phyloP scores from a whole-genome alignment of 2,797 vertebrate species.

The Syndactyla subalaris region DNA sequence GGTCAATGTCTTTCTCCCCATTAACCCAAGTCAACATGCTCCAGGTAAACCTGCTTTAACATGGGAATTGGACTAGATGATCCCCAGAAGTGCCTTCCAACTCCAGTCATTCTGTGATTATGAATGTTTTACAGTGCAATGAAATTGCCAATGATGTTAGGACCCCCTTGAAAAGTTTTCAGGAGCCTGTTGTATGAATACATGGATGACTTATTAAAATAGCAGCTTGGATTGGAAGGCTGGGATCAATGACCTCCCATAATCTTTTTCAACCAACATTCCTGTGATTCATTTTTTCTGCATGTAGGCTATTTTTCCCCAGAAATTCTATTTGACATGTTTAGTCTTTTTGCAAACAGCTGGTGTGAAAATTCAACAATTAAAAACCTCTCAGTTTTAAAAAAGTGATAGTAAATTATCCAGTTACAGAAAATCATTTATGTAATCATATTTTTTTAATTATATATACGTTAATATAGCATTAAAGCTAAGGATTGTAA shows the following conservation, averaged over 20 bases:
- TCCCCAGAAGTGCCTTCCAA: background rate
- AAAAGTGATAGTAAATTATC: background rate
- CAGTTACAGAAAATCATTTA: background rate
- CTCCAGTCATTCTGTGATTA: background rate
- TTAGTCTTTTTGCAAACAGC: background rate
- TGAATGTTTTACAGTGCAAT: accelerated
- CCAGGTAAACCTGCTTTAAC: background rate
- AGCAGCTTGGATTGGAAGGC: too few species aligned
- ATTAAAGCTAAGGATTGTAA: accelerated
- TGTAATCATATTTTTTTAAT: accelerated
- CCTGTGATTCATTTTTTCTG: background rate
- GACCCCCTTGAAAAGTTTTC: background rate
- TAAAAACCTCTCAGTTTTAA: accelerated
- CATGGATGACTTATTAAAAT: background rate
- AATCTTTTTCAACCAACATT: background rate
- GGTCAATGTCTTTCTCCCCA: background rate
- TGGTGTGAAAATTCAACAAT: background rate
- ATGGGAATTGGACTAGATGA: background rate
- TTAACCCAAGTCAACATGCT: background rate
- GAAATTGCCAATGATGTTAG: background rate
- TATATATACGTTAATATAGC: background rate
- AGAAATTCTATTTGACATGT: background rate
- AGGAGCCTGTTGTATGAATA: background rate
- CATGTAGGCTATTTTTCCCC: background rate
- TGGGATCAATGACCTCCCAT: background rate